These are phyloP conservation scores for Ptychobarbus kaznakovi DNA, from an alignment of 2,797 vertebrate genomes.

Conservation along the genomic window DNA sequence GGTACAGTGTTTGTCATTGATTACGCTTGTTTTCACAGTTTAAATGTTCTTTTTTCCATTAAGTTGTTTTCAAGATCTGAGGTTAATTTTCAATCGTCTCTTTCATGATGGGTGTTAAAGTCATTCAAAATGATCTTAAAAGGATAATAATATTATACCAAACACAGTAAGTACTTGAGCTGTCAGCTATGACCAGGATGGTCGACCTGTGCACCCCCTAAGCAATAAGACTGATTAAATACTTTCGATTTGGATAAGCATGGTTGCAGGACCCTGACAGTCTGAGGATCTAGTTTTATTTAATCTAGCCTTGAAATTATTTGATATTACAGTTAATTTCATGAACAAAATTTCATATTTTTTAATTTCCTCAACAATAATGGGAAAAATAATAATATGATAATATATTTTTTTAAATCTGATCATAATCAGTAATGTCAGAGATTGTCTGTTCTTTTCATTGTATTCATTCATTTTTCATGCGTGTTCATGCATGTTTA, in stretches of 20 bases:
- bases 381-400: neutral
- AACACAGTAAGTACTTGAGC: neutral
- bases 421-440: neutral
- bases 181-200: neutral
- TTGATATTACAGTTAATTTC: neutral
- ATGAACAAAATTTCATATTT: too few relatives aligned
- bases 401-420: neutral
- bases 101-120: neutral
- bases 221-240: neutral
- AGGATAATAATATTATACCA: neutral
- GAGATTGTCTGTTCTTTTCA: neutral
- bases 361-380: neutral
- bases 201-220: neutral
- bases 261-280: neutral
- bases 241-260: neutral
- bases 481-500: neutral
- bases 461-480: neutral
- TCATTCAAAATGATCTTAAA: neutral
- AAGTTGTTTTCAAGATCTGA: neutral
- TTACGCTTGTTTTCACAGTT: neutral
- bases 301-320: neutral
- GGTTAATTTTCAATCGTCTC: neutral
- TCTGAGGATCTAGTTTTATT: neutral
- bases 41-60: neutral
- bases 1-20: neutral